phyloP scores from a whole-genome alignment of 2,113 vertebrate genomes.

The Dipodomys ordii region DNA sequence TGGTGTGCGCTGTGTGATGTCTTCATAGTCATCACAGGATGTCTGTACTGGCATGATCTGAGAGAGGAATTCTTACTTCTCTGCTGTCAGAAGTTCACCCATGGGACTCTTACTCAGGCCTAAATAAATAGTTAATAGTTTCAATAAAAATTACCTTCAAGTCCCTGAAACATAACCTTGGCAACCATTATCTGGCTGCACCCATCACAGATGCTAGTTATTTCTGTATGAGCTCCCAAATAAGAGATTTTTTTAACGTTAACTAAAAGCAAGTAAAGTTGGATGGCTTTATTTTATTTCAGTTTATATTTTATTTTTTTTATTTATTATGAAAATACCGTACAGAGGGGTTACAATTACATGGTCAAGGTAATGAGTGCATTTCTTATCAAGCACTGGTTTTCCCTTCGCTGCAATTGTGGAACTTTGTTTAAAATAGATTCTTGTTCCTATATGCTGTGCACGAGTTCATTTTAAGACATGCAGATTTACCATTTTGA shows the following conservation, averaged over 20 bases:
- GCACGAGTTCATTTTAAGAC: slow-evolving; percentile 46
- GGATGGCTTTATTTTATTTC: neutral
- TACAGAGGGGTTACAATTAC: too few relatives aligned
- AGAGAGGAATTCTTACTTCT: neutral
- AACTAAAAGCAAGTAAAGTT: neutral
- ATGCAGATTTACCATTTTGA: slow-evolving; percentile 70
- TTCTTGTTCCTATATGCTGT: slow-evolving; percentile 34
- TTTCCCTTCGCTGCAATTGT: neutral
- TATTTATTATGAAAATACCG: too few relatives aligned
- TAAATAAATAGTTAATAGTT: neutral
- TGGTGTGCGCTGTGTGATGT: neutral
- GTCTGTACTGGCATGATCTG: neutral
- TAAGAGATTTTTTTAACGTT: neutral
- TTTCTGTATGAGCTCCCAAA: neutral
- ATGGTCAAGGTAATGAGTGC: too few relatives aligned
- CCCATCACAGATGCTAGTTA: too few relatives aligned
- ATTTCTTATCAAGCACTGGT: too few relatives aligned
- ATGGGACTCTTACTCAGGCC: neutral
- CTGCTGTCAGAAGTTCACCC: neutral
- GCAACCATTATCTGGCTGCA: neutral
- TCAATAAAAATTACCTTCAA: neutral
- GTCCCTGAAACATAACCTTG: neutral
- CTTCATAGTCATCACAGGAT: neutral
- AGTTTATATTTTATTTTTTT: too few relatives aligned
- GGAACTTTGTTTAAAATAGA: slow-evolving; percentile 38